Conservation (phyloP, 2,888 invertebrate species). For the Nymphalis polychloros region DNA sequence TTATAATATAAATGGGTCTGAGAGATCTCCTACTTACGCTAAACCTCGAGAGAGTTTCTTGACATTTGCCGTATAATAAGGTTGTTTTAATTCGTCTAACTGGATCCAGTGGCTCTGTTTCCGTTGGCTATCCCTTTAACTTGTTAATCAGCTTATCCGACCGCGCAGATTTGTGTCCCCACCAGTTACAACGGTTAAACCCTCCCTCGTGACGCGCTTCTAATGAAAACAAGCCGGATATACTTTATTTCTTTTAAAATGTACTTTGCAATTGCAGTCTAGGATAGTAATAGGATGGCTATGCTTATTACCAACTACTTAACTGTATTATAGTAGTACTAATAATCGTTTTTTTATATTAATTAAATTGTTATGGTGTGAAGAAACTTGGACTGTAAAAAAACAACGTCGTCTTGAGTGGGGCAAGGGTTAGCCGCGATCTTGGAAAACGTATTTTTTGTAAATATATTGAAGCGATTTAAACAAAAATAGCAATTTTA, state of each 20-base stretch:
- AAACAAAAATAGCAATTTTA: too few relatives aligned
- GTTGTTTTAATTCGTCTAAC: slow-evolving; percentile 39
- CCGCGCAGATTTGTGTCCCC: slow-evolving; percentile 45
- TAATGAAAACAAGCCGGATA: slow-evolving; percentile 47
- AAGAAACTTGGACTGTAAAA: too few relatives aligned
- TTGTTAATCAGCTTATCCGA: slow-evolving; percentile 71
- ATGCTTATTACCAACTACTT: neutral
- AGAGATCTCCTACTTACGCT: neutral
- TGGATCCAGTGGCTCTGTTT: slow-evolving; percentile 28
- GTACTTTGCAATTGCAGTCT: neutral
- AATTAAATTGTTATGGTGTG: too few relatives aligned
- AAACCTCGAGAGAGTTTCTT: slow-evolving; percentile 10
- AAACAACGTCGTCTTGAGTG: too few relatives aligned
- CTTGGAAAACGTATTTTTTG: too few relatives aligned
- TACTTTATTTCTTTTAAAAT: slow-evolving; percentile 11
- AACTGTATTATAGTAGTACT: too few relatives aligned
- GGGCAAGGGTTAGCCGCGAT: too few relatives aligned
- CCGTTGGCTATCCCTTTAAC: slow-evolving; percentile 39
- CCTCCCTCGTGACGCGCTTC: slow-evolving; percentile 48
- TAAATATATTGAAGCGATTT: too few relatives aligned
- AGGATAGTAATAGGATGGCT: too few relatives aligned
- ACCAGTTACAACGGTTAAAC: slow-evolving; percentile 43
- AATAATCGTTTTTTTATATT: neutral
- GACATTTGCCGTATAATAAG: slow-evolving; percentile 27
- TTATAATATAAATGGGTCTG: neutral